Conservation (phyloP, 2,888 invertebrate species). For the Hydrotaea diabolus region DNA sequence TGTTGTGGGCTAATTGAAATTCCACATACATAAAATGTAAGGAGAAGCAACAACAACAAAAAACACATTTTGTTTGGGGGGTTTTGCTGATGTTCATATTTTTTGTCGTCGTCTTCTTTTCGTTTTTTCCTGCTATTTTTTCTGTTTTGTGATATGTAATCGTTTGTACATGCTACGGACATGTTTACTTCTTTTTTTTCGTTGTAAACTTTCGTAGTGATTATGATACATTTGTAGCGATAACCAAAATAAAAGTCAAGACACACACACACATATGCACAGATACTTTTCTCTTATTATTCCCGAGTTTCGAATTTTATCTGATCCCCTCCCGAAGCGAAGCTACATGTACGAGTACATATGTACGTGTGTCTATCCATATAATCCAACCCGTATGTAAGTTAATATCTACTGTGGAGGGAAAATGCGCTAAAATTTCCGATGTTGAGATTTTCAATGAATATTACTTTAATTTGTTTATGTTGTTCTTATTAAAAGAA, state of each 20-base stretch:
- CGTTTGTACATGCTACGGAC: conserved; percentile 50
- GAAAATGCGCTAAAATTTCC: neutral
- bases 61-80: conserved; percentile 12
- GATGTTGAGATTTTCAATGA: neutral
- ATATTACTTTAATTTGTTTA: neutral
- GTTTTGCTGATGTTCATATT: conserved; percentile 39
- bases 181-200: conserved; percentile 56
- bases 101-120: conserved; percentile 6
- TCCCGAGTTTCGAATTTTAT: neutral
- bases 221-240: conserved; percentile 67
- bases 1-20: conserved; percentile 62
- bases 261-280: neutral
- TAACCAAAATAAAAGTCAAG: conserved; percentile 52
- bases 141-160: conserved; percentile 57
- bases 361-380: neutral
- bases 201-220: conserved; percentile 60
- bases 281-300: neutral
- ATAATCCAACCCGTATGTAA: neutral
- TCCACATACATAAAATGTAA: conserved; percentile 51
- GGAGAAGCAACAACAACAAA: neutral
- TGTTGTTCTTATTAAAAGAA: neutral
- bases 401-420: no score
- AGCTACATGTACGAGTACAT: neutral
- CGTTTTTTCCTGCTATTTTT: conserved; percentile 23
- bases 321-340: neutral